A percentile compares a stretch with the other conserved stretches of the same genome.
phyloP scores from a whole-genome alignment of 2,888 invertebrate species.

The Eupithecia centaureata region DNA sequence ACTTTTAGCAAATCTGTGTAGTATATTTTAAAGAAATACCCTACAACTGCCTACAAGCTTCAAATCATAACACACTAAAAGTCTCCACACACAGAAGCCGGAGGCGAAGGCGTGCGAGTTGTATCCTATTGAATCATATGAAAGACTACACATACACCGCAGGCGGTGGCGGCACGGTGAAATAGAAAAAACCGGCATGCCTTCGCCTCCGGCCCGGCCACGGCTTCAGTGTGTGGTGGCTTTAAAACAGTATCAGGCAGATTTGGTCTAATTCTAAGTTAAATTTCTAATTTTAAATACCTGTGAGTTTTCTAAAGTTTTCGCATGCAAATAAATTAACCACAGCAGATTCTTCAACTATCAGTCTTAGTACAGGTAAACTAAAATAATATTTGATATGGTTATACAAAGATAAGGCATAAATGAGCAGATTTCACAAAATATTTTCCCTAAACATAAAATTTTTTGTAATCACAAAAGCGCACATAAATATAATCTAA shows the following conservation, averaged over 20 bases:
- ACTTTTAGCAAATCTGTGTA: not conserved
- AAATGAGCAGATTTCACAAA: constrained; percentile 30
- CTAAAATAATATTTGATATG: constrained; percentile 52
- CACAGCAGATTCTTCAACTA: constrained; percentile 55
- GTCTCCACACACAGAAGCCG: too few species aligned
- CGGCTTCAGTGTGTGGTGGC: too few species aligned
- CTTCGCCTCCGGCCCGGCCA: too few species aligned
- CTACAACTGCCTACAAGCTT: too few species aligned
- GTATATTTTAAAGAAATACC: not conserved
- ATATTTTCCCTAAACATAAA: constrained; percentile 24
- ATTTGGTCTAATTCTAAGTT: not conserved
- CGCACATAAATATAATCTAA: constrained; percentile 14
- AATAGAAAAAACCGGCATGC: too few species aligned
- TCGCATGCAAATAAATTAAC: constrained; percentile 52
- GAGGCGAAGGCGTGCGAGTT: too few species aligned
- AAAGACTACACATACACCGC: too few species aligned
- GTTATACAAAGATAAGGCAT: constrained; percentile 18
- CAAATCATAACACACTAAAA: too few species aligned
- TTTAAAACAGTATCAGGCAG: not conserved
- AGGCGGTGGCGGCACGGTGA: too few species aligned
- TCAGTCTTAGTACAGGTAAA: constrained; percentile 73
- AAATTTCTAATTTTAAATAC: not conserved
- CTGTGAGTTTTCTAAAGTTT: not conserved
- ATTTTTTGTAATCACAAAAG: constrained; percentile 15
- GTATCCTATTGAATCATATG: too few species aligned